phyloP scores from a whole-genome alignment of 2,888 invertebrate genomes.

The Pilophorus perplexus region DNA sequence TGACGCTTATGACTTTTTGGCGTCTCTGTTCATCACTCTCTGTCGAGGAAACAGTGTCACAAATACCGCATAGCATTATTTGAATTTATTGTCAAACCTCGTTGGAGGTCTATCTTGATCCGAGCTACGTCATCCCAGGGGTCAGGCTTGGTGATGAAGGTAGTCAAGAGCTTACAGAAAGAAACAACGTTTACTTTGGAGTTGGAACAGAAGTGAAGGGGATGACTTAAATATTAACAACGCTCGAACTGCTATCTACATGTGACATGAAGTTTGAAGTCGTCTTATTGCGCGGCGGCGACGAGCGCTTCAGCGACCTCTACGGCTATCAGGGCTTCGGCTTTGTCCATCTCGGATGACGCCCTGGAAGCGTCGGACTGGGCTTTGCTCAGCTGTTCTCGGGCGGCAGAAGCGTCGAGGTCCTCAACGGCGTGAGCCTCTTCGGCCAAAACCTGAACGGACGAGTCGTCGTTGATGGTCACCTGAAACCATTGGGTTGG shows the following conservation, averaged over 20 bases:
- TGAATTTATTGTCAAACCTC: too few relatives aligned
- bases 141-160: too few relatives aligned
- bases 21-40: too few relatives aligned
- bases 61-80: too few relatives aligned
- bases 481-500: too few relatives aligned
- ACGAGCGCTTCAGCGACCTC: constrained; percentile 94
- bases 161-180: too few relatives aligned
- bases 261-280: not conserved
- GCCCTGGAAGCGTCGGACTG: constrained; percentile 81
- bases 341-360: constrained; percentile 73
- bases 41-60: too few relatives aligned
- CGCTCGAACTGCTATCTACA: constrained; percentile 8
- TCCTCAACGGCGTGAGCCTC: constrained; percentile 86
- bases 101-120: too few relatives aligned
- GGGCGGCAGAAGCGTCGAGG: constrained; percentile 76
- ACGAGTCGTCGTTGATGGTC: constrained; percentile 91
- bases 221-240: constrained; percentile 11
- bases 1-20: too few relatives aligned
- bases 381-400: constrained; percentile 78
- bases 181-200: too few relatives aligned
- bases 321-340: constrained; percentile 88
- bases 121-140: too few relatives aligned
- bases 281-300: constrained; percentile 63
- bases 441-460: constrained; percentile 92
- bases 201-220: not conserved